A percentile compares a stretch with the other conserved stretches of the same genome.
Conservation (phyloP, 2,888 invertebrate species). For the Anaspis maculata region DNA sequence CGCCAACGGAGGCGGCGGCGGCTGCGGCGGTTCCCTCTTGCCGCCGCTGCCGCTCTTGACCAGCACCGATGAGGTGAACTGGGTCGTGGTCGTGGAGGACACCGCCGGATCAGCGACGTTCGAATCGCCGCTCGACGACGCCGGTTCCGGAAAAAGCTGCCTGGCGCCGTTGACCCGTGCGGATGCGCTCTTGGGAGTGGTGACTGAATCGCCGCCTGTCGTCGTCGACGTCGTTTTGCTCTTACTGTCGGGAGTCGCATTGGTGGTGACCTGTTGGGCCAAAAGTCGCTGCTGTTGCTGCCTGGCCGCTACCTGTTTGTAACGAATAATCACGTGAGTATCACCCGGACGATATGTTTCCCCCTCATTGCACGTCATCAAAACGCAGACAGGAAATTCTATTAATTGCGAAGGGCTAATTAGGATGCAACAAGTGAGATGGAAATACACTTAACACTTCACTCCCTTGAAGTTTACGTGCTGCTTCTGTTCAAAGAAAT, state of each 20-base stretch:
- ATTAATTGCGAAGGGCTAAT: no score
- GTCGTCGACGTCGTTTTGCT: slow-evolving; percentile 21
- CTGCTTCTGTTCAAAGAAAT: no score
- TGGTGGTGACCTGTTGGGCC: slow-evolving; percentile 40
- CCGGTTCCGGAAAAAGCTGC: no score
- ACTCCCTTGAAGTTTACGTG: no score
- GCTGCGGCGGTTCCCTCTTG: slow-evolving; percentile 42
- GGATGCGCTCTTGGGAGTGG: slow-evolving; percentile 32
- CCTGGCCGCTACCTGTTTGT: slow-evolving; percentile 54
- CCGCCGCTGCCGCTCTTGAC: slow-evolving; percentile 33
- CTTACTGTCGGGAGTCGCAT: background rate
- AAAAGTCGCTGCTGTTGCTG: slow-evolving; percentile 56
- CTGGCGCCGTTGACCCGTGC: slow-evolving; percentile 39
- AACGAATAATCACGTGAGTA: no score
- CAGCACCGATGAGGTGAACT: slow-evolving; percentile 22
- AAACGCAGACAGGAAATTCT: no score
- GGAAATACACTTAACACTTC: no score
- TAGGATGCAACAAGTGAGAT: no score
- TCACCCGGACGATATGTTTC: slow-evolving; percentile 5
- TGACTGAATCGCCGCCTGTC: slow-evolving; percentile 6
- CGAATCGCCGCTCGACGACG: slow-evolving; percentile 33
- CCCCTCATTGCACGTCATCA: slow-evolving; percentile 2
- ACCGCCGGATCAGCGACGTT: slow-evolving; percentile 36
- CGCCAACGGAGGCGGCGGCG: slow-evolving; percentile 45
- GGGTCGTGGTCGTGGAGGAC: slow-evolving; percentile 38